A percentile compares a stretch with the other conserved stretches of the same genome.
These are phyloP conservation scores for Siniperca knerii DNA, from an alignment of 2,113 vertebrate genomes.

Conservation along the genomic window DNA sequence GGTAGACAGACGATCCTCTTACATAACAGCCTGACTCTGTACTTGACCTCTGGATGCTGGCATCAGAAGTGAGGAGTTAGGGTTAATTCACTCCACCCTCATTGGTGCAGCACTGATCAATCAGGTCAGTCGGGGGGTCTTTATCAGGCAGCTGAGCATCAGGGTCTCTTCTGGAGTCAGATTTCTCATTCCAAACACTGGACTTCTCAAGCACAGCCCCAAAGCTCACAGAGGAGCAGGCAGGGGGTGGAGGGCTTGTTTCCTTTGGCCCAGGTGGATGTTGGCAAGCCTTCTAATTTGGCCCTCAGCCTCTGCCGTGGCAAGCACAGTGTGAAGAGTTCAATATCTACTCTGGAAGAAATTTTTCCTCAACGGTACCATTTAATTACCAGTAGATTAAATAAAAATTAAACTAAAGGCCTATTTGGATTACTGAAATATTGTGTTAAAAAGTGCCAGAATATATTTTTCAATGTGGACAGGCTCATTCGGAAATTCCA, in stretches of 20 bases:
- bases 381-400: constrained; percentile 14
- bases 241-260: constrained; percentile 52
- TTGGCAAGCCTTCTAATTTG: constrained; percentile 59
- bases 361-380: not conserved
- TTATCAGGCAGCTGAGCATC: constrained; percentile 53
- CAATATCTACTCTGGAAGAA: constrained; percentile 30
- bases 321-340: constrained; percentile 28
- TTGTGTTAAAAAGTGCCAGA: constrained; percentile 4
- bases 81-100: constrained; percentile 1
- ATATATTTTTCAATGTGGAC: constrained; percentile 19
- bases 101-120: constrained; percentile 21
- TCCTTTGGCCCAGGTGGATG: constrained; percentile 66
- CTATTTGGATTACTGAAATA: not conserved
- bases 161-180: constrained; percentile 48
- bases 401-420: not conserved
- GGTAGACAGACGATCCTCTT: not conserved
- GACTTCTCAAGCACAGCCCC: constrained; percentile 49
- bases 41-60: constrained; percentile 24
- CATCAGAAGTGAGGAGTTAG: constrained; percentile 41
- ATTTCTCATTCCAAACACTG: constrained; percentile 67
- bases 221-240: constrained; percentile 40
- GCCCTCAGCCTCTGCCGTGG: constrained; percentile 11
- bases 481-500: not conserved
- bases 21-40: constrained; percentile 23
- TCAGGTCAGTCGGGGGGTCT: constrained; percentile 1